Percentiles rank a stretch among this genome's conserved stretches.
These are phyloP conservation scores for Cottus gobio DNA, from an alignment of 2,113 vertebrate genomes.

Conservation along the genomic window DNA sequence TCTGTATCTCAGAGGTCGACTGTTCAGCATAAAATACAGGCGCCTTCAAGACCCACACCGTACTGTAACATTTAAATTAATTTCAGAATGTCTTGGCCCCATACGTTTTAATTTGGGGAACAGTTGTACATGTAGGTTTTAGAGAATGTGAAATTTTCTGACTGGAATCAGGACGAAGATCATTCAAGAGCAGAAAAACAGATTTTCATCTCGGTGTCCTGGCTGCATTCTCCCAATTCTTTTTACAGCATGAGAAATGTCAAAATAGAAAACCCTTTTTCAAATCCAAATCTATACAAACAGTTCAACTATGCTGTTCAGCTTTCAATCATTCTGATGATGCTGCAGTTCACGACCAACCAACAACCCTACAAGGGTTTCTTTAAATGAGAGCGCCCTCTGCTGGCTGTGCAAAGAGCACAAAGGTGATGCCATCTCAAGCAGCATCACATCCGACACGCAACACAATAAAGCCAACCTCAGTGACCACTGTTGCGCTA, in stretches of 20 bases:
- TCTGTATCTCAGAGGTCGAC: slow-evolving; percentile 25
- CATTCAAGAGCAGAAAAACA: background rate
- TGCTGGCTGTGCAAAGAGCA: slow-evolving; percentile 51
- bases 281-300: background rate
- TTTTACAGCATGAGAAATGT: background rate
- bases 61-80: background rate
- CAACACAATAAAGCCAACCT: background rate
- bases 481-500: background rate
- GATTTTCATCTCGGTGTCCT: background rate
- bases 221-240: background rate
- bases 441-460: background rate
- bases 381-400: slow-evolving; percentile 58
- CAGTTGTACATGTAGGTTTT: background rate
- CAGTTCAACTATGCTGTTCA: background rate
- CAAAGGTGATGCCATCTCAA: background rate
- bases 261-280: background rate
- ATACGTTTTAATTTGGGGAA: background rate
- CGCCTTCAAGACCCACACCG: slow-evolving; percentile 28
- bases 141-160: background rate
- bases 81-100: background rate
- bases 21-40: background rate
- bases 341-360: background rate
- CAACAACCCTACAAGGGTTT: slow-evolving; percentile 1
- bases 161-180: background rate
- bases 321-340: slow-evolving; percentile 13